Conservation (phyloP, 2,888 invertebrate species). For the Nasonovia ribisnigri region DNA sequence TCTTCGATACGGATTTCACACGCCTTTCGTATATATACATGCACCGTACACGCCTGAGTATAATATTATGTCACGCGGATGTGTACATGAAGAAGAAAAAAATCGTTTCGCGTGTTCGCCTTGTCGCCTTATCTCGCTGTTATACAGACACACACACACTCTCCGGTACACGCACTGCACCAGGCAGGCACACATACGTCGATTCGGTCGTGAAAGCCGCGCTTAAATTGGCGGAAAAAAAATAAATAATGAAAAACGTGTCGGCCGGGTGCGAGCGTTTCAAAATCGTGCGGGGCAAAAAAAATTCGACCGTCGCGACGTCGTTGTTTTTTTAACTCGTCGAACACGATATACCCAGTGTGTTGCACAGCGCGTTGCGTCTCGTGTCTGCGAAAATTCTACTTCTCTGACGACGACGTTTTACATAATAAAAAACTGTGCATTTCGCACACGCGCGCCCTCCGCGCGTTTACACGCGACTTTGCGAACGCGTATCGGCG, state of each 20-base stretch:
- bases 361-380: neutral
- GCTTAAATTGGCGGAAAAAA: neutral
- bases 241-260: slow-evolving; percentile 26
- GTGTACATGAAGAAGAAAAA: neutral
- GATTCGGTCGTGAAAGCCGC: neutral
- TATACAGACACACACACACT: neutral
- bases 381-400: neutral
- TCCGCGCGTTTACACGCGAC: slow-evolving; percentile 17
- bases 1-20: neutral
- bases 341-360: neutral
- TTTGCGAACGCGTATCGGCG: neutral
- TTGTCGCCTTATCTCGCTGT: neutral
- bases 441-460: neutral
- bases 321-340: neutral
- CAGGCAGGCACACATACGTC: neutral
- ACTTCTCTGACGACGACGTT: neutral
- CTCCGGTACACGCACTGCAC: neutral
- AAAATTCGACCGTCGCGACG: slow-evolving; percentile 22
- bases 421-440: slow-evolving; percentile 6
- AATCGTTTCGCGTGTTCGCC: slow-evolving; percentile 9
- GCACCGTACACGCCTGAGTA: neutral
- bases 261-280: slow-evolving; percentile 21
- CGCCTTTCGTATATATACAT: neutral
- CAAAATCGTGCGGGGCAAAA: slow-evolving; percentile 54
- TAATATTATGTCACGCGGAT: slow-evolving; percentile 1